Evolutionary conservation across 2,888 invertebrate species (phyloP), one percentile per base, ranked within the genome.

Genomic region (Rhagophthalmus giganteus): DNA sequence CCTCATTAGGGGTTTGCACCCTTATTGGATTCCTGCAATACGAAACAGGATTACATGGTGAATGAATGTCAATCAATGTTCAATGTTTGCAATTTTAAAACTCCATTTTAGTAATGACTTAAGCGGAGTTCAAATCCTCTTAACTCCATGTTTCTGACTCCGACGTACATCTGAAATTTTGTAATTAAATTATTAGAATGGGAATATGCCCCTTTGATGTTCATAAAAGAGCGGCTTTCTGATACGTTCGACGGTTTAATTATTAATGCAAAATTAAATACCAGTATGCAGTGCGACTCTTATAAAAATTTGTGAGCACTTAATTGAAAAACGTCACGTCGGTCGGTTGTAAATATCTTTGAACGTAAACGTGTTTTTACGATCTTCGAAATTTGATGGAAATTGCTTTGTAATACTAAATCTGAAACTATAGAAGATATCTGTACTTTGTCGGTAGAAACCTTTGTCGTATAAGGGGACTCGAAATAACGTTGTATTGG

Each of bases 41-140:
- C 60, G 63, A 67, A 68, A 66, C 61, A 56, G 61, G 67, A 69
- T 67, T 67, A 64, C 57, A 61, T 52, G 37, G 54, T 60, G 62
- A 62, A 66, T 62, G 61, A 62, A 66, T 62, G 69, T 69, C 69
- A 68, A 66, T 69, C 67, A 67, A 60, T 61, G 58, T 60, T 63
- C 64, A 61, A 62, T 66, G 67, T 68, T 68, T 65, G 66, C 64
- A 63, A 63, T 64, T 68, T 63, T 59, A 61, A 59, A 64, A 64
- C 54, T 63, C 58, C 57, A 66, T 65, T 65, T 64, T 61, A 51
- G 57, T 65, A 65, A 67, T 61, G 63, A 61, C 59, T 61, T 61
- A 58, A 54, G 49, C 54, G 56, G 24, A 50, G 37, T 24, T 45
- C 32, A 50, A 50, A 54, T 51, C 54, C 54, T 44, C 44, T 57